Conservation (phyloP, 2,888 invertebrate genomes). For the Tetheella fluctuosa region DNA sequence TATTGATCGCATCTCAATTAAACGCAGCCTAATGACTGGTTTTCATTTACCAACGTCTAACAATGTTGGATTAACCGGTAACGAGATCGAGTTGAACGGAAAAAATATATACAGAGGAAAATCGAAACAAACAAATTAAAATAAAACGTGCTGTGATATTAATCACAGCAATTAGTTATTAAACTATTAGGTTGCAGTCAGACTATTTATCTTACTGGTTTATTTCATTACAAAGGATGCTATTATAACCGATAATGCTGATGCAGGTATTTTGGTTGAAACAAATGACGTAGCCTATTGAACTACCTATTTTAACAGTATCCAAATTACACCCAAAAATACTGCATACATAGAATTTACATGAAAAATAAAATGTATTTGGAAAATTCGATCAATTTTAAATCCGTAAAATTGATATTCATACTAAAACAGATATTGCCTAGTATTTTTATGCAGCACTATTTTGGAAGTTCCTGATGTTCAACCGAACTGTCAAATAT, state of each 20-base stretch:
- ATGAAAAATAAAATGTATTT: too few relatives aligned
- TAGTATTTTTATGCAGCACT: too few relatives aligned
- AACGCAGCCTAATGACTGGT: background rate
- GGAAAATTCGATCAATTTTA: too few relatives aligned
- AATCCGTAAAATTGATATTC: too few relatives aligned
- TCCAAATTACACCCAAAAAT: background rate
- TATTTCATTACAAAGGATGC: background rate
- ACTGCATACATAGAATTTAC: background rate
- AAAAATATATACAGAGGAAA: background rate
- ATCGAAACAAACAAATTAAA: background rate
- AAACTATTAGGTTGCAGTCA: background rate
- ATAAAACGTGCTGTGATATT: too few relatives aligned
- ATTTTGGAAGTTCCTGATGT: too few relatives aligned
- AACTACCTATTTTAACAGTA: background rate
- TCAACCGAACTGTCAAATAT: too few relatives aligned
- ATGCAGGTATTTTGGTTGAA: background rate
- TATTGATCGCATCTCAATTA: background rate
- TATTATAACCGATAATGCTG: background rate
- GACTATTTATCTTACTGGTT: background rate
- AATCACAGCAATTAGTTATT: too few relatives aligned
- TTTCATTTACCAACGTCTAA: background rate
- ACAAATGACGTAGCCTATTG: background rate
- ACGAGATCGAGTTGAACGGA: background rate
- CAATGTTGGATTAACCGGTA: background rate
- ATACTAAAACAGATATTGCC: too few relatives aligned